phyloP scores from a whole-genome alignment of 1,140 invertebrate genomes.

The Papilio machaon region DNA sequence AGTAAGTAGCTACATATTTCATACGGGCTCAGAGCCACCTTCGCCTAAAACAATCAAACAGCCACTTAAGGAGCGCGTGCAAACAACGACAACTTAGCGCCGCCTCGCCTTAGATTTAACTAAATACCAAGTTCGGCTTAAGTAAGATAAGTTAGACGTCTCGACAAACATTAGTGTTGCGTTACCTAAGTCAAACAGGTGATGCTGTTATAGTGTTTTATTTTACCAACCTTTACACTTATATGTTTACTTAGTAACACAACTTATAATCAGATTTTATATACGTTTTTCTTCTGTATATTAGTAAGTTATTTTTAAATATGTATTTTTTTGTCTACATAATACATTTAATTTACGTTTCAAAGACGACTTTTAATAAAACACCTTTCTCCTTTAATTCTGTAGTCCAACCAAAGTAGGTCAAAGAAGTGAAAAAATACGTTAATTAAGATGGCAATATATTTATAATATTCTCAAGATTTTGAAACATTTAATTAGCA shows the following conservation, averaged over 20 bases:
- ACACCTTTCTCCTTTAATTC: neutral
- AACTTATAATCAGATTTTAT: no score
- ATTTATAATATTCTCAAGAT: conserved; percentile 39
- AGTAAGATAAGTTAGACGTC: conserved; percentile 63
- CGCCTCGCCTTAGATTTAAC: conserved; percentile 66
- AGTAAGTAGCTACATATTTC: conserved; percentile 78
- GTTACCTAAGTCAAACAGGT: conserved; percentile 38
- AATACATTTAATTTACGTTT: neutral
- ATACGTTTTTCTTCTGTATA: neutral
- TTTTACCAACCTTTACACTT: neutral
- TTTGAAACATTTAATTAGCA: conserved; percentile 42
- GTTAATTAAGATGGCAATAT: conserved; percentile 49
- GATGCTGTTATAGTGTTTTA: neutral
- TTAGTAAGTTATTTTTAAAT: neutral
- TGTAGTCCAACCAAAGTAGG: neutral
- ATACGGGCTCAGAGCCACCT: conserved; percentile 70
- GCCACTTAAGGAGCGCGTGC: conserved; percentile 59
- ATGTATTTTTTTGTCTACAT: neutral
- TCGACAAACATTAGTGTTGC: conserved; percentile 45
- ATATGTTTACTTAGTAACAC: no score
- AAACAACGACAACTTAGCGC: conserved; percentile 64
- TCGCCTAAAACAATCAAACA: conserved; percentile 79
- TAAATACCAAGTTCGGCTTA: conserved; percentile 73
- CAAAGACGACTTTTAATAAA: neutral
- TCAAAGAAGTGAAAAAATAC: conserved; percentile 44